Conservation (phyloP, 30 jellyfish, hydroid and myxozoan genomes). For the Clytia hemisphaerica region DNA sequence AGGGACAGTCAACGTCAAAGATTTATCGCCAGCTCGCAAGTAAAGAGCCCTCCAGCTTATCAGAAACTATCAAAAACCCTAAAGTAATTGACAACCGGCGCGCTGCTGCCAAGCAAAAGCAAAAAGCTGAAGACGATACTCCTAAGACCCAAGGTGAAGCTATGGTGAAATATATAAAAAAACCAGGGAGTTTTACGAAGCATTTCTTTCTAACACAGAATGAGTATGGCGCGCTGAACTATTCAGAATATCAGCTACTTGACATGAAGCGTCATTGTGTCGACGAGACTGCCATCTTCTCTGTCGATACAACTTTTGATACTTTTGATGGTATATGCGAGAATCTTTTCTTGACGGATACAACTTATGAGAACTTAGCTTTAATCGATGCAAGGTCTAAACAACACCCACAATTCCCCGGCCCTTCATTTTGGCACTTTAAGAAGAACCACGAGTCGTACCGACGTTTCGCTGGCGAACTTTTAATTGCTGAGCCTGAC, state of each 20-base stretch:
- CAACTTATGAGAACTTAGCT: conserved; percentile 20
- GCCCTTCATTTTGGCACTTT: conserved; percentile 4
- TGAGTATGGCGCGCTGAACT: conserved; percentile 1
- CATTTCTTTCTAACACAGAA: conserved; percentile 3
- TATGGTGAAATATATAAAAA: no score
- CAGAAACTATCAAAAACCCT: no score
- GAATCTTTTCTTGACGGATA: conserved; percentile 15
- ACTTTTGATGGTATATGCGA: conserved; percentile 6
- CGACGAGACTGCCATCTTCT: conserved; percentile 9
- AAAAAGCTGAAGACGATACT: conserved; percentile 17
- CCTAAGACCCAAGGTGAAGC: conserved; percentile 5
- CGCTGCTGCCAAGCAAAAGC: no score
- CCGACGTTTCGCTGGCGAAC: conserved; percentile 26
- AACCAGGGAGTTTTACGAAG: conserved; percentile 25
- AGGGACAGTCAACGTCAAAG: conserved; percentile 31
- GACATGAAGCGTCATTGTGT: conserved; percentile 20
- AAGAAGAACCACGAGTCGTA: conserved; percentile 19
- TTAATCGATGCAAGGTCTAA: conserved; percentile 1
- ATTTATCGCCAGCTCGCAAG: conserved; percentile 13
- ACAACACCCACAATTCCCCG: no score
- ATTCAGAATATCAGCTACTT: conserved; percentile 2
- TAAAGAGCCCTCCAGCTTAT: conserved; percentile 15
- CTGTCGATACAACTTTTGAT: conserved; percentile 21
- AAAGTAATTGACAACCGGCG: conserved; percentile 18
- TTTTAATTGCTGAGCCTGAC: conserved; percentile 13